Evolutionary conservation across 2,113 vertebrate genomes (phyloP).

Genomic region (Sylvilagus bachmani): DNA sequence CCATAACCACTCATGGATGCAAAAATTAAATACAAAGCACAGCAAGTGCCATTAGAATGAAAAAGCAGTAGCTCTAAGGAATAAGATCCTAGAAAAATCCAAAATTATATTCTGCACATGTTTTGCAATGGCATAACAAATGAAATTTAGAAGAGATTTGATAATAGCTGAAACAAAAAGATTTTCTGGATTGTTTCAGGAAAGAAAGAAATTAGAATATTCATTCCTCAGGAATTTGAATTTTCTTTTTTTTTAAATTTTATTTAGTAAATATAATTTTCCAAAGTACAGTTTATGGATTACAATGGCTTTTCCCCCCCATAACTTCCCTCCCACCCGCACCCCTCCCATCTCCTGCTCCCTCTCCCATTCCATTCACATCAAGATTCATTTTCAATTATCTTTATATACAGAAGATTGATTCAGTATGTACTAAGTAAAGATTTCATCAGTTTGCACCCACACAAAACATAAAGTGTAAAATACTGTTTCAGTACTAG

Average conservation of each 20-base stretch:
- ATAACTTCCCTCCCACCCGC: no score
- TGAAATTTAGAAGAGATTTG: slow-evolving; percentile 28
- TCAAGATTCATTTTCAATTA: no score
- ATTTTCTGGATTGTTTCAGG: slow-evolving; percentile 19
- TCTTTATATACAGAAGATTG: no score
- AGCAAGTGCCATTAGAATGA: neutral
- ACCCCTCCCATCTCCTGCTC: no score
- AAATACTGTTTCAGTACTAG: no score
- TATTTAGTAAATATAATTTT: no score
- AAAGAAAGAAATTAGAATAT: slow-evolving; percentile 50
- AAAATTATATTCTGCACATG: neutral
- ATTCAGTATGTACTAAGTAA: no score
- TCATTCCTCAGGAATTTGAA: neutral
- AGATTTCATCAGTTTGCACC: no score
- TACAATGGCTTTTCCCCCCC: no score
- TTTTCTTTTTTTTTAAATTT: neutral
- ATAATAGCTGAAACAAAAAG: neutral
- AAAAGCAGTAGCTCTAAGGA: slow-evolving; percentile 5
- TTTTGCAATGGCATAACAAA: slow-evolving; percentile 21
- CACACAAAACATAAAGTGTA: no score
- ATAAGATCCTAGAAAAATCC: neutral
- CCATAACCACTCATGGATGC: neutral
- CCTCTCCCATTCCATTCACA: no score
- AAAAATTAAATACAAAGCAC: slow-evolving; percentile 19
- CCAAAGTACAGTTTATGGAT: no score